A percentile compares a stretch with the other conserved stretches of the same genome.
These are phyloP conservation scores for Eudyptes chrysolophus DNA, from an alignment of 2,113 vertebrate genomes.

Conservation along the genomic window DNA sequence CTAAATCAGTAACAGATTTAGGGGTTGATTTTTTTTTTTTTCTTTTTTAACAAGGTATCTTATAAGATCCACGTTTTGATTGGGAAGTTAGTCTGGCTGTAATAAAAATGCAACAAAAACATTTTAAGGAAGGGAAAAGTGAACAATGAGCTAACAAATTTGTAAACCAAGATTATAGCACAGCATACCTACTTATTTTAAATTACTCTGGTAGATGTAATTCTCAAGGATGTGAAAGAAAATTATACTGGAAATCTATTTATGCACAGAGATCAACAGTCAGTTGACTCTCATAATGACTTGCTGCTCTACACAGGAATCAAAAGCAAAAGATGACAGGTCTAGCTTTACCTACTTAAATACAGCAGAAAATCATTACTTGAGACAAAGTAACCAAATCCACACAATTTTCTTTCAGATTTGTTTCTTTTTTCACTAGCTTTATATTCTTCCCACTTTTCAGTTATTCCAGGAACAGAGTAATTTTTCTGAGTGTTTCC, in stretches of 20 bases:
- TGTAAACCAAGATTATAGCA: background rate
- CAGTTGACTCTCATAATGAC: background rate
- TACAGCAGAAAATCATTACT: background rate
- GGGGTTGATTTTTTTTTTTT: background rate
- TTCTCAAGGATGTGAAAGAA: background rate
- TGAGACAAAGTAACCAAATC: background rate
- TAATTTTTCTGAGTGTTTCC: background rate
- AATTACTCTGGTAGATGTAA: background rate
- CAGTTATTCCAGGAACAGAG: background rate
- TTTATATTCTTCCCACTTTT: background rate
- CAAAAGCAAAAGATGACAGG: background rate
- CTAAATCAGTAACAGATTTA: background rate
- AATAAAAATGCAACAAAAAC: background rate
- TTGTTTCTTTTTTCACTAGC: background rate
- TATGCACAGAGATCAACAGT: background rate
- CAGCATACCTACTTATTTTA: background rate
- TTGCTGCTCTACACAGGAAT: background rate
- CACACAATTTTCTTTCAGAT: background rate
- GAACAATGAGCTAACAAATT: background rate
- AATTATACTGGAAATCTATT: background rate
- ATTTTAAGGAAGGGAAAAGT: background rate
- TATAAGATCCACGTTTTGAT: background rate
- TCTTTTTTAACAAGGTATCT: background rate
- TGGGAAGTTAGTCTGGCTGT: background rate
- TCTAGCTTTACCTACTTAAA: background rate